Evolutionary conservation across 2,888 invertebrate genomes (phyloP).

Genomic region (Chouioia cunea): DNA sequence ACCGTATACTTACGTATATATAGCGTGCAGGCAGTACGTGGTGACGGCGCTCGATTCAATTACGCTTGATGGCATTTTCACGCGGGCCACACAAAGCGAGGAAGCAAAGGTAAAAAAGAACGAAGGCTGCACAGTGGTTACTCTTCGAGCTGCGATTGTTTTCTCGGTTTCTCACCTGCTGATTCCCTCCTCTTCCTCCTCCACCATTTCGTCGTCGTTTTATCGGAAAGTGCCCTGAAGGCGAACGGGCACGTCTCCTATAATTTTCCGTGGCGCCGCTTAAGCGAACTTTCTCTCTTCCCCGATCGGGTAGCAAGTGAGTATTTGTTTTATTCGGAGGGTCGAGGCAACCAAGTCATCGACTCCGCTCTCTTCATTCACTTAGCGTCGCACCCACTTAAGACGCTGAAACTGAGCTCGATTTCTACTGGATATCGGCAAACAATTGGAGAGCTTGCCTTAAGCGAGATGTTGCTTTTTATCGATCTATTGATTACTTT

Average conservation of each 20-base stretch:
- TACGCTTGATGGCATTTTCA: slow-evolving; percentile 45
- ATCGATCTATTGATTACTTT: neutral
- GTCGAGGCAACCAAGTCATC: slow-evolving; percentile 34
- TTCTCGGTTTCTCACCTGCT: slow-evolving; percentile 15
- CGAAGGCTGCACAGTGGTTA: neutral
- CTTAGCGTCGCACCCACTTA: slow-evolving; percentile 41
- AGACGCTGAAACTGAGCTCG: slow-evolving; percentile 24
- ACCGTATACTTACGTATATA: slow-evolving; percentile 27
- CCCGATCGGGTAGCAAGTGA: slow-evolving; percentile 14
- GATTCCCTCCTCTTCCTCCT: neutral
- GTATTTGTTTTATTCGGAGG: slow-evolving; percentile 45
- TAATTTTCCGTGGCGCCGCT: slow-evolving; percentile 17
- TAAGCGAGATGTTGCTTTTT: slow-evolving; percentile 11
- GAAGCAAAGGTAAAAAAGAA: slow-evolving; percentile 1
- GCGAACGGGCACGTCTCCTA: neutral
- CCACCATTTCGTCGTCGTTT: neutral
- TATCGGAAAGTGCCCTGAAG: neutral
- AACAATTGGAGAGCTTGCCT: slow-evolving; percentile 32
- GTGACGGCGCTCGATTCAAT: slow-evolving; percentile 40
- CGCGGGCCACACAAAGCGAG: slow-evolving; percentile 4
- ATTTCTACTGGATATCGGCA: slow-evolving; percentile 47
- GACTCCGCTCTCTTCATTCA: slow-evolving; percentile 41
- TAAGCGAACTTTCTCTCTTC: slow-evolving; percentile 37
- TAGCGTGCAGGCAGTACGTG: slow-evolving; percentile 13
- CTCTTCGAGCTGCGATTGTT: neutral